Conservation (phyloP, 2,888 invertebrate species). For the Philhelius pedissequus region DNA sequence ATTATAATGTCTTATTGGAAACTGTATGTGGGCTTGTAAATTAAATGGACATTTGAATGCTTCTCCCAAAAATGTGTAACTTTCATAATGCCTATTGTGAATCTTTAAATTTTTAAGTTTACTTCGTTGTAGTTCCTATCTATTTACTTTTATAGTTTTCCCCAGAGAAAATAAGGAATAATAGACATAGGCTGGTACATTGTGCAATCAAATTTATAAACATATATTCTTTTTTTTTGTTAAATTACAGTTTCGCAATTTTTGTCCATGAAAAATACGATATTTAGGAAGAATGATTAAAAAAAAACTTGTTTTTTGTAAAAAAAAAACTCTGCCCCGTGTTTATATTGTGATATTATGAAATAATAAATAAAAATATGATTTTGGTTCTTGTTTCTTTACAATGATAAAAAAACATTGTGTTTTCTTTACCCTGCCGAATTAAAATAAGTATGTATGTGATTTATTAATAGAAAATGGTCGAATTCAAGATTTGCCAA, state of each 20-base stretch:
- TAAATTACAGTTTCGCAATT: constrained; percentile 33
- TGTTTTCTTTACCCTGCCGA: neutral
- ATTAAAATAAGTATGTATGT: too few relatives aligned
- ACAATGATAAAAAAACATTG: neutral
- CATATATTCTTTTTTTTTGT: too few relatives aligned
- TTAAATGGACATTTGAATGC: constrained; percentile 1
- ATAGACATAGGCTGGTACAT: constrained; percentile 47
- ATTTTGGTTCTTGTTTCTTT: constrained; percentile 37
- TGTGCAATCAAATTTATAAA: constrained; percentile 48
- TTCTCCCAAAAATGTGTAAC: neutral
- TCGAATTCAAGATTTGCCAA: too few relatives aligned
- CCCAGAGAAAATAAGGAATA: constrained; percentile 20
- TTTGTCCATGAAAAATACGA: neutral
- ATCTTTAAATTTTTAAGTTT: constrained; percentile 23
- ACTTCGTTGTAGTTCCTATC: neutral
- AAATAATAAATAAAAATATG: constrained; percentile 48
- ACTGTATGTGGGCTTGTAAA: constrained; percentile 27
- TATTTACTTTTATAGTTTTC: constrained; percentile 35
- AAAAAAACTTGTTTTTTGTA: neutral
- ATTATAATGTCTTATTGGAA: constrained; percentile 11
- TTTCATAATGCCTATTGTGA: neutral
- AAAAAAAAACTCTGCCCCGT: constrained; percentile 38
- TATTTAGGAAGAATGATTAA: constrained; percentile 12
- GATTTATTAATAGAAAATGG: too few relatives aligned
- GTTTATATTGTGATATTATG: constrained; percentile 66